phyloP scores from a whole-genome alignment of 2,113 vertebrate genomes.

The Rynchops niger region DNA sequence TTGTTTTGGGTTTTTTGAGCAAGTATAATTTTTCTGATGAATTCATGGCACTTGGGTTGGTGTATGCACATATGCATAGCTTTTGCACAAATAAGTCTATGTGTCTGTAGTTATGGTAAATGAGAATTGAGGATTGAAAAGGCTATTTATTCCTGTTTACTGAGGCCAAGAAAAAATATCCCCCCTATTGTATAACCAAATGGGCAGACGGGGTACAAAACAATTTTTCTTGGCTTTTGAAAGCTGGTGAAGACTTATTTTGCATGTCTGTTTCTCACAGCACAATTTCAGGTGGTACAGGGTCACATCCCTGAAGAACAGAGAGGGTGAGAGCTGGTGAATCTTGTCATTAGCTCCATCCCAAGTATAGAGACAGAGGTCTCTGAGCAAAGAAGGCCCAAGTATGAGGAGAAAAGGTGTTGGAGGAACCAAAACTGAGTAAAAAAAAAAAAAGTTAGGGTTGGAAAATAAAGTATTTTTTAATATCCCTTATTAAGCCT shows the following conservation, averaged over 20 bases:
- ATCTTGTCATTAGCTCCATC: neutral
- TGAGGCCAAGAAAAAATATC: neutral
- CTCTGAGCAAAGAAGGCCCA: neutral
- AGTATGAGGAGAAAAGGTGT: neutral
- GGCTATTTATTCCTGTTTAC: neutral
- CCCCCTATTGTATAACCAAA: neutral
- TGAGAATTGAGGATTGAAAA: neutral
- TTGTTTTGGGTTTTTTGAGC: fast-evolving
- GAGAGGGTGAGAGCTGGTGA: neutral
- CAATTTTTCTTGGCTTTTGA: neutral
- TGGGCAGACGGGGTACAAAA: neutral
- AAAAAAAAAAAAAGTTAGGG: neutral
- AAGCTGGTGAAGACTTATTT: neutral
- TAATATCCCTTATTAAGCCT: neutral
- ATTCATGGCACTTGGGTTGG: neutral
- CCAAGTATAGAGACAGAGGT: neutral
- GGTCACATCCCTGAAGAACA: neutral
- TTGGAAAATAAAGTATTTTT: neutral
- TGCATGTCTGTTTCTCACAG: neutral
- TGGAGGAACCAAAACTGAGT: neutral
- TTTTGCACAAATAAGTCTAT: neutral
- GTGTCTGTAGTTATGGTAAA: neutral
- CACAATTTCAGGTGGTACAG: neutral
- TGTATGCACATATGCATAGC: too few relatives aligned
- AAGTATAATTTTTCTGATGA: neutral